These are phyloP conservation scores for Picathartes gymnocephalus DNA, from an alignment of 2,113 vertebrate genomes.

Conservation along the genomic window DNA sequence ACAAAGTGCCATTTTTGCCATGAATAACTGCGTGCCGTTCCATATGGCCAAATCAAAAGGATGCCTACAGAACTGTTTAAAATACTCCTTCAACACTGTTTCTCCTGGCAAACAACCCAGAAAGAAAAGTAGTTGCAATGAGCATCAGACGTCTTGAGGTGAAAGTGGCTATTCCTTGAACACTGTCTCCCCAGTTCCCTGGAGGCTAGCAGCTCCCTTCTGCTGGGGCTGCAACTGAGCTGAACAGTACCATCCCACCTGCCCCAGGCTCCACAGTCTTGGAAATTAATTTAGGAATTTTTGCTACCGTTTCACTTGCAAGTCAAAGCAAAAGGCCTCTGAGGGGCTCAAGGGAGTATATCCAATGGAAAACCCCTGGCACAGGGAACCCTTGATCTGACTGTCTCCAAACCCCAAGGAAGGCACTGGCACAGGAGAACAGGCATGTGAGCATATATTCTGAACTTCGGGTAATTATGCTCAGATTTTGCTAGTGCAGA, in stretches of 20 bases:
- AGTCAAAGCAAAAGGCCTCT: neutral
- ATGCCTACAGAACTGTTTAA: neutral
- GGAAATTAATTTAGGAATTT: neutral
- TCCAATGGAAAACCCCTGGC: neutral
- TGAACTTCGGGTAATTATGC: neutral
- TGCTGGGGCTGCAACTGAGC: neutral
- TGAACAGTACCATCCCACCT: neutral
- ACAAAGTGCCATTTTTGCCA: neutral
- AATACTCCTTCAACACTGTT: neutral
- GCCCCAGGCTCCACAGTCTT: neutral
- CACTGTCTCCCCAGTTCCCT: neutral
- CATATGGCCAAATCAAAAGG: neutral
- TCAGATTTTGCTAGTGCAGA: neutral
- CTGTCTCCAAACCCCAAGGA: neutral
- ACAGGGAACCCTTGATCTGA: neutral
- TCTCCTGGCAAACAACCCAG: neutral
- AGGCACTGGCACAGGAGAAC: neutral
- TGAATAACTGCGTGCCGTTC: neutral
- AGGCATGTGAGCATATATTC: accelerated
- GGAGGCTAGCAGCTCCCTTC: neutral
- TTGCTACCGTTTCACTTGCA: neutral
- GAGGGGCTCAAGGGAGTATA: neutral
- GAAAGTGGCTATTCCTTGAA: neutral
- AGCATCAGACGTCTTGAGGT: neutral
- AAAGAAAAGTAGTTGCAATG: neutral